Percentiles rank a stretch among this genome's conserved stretches.
Evolutionary conservation across 2,888 invertebrate genomes (phyloP).

Genomic region (Tipula confusa): DNA sequence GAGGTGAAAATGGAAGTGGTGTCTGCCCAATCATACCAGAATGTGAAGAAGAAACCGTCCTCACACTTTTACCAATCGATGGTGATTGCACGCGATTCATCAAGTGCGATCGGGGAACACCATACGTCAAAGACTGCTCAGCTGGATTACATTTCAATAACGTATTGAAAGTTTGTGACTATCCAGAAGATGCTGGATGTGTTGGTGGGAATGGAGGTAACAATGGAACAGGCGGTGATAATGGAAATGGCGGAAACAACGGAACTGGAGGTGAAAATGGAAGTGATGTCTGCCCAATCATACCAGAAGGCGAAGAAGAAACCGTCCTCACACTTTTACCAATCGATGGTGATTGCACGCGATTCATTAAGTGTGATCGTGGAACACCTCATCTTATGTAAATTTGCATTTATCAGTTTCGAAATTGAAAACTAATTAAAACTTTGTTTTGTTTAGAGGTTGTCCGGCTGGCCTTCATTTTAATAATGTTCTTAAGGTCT

Average conservation of each 20-base stretch:
- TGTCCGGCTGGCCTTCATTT: slow-evolving; percentile 5
- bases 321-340: neutral
- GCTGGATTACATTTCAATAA: no score
- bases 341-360: neutral
- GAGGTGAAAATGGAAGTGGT: neutral
- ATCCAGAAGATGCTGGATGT: neutral
- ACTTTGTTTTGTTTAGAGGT: neutral
- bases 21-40: neutral
- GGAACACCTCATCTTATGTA: neutral
- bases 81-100: neutral
- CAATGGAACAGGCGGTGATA: neutral
- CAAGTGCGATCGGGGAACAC: neutral
- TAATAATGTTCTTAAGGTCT: neutral
- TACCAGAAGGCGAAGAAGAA: neutral
- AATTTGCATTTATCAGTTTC: neutral
- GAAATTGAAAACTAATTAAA: neutral
- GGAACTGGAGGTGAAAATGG: neutral
- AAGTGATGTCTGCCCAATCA: neutral
- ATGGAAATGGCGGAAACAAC: neutral
- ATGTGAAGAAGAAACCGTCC: neutral
- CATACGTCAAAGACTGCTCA: no score
- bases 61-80: neutral
- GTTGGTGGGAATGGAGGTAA: neutral
- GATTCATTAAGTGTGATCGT: neutral
- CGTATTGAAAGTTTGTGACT: no score